Evolutionary conservation across 2,797 vertebrate species (phyloP).

Genomic region (Nyctalus aviator): DNA sequence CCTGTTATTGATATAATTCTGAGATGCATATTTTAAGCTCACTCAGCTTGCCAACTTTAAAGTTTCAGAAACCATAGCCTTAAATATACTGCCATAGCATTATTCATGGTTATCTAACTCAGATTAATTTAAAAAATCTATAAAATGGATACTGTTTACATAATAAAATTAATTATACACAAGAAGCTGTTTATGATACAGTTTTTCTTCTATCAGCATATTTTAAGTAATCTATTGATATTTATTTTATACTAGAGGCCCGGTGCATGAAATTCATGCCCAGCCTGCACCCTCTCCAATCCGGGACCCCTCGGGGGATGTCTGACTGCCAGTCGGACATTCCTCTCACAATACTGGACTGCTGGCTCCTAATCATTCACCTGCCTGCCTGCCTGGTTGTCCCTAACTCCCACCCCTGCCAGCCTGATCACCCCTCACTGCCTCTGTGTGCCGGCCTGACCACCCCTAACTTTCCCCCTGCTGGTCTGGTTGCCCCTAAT

Average conservation of each 20-base stretch:
- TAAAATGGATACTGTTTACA: background rate
- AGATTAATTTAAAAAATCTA: background rate
- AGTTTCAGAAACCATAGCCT: background rate
- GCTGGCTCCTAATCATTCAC: too few relatives aligned
- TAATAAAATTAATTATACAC: background rate
- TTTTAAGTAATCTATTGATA: slow-evolving; percentile 35
- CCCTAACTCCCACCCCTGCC: too few relatives aligned
- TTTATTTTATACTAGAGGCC: background rate
- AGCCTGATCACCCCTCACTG: too few relatives aligned
- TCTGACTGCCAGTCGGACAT: too few relatives aligned
- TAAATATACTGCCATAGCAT: background rate
- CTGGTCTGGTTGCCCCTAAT: too few relatives aligned
- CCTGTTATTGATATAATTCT: background rate
- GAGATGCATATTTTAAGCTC: background rate
- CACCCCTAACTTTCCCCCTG: too few relatives aligned
- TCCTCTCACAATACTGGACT: too few relatives aligned
- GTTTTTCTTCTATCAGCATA: background rate
- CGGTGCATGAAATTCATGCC: too few relatives aligned
- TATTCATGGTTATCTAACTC: background rate
- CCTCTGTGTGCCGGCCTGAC: too few relatives aligned
- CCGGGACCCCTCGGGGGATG: too few relatives aligned
- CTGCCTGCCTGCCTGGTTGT: too few relatives aligned
- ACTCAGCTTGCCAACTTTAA: background rate
- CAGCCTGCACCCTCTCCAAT: too few relatives aligned
- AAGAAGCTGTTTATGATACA: background rate